These are phyloP conservation scores for Pseudomyrmex cubaensis DNA, from an alignment of 1,140 invertebrate species.

Conservation along the genomic window DNA sequence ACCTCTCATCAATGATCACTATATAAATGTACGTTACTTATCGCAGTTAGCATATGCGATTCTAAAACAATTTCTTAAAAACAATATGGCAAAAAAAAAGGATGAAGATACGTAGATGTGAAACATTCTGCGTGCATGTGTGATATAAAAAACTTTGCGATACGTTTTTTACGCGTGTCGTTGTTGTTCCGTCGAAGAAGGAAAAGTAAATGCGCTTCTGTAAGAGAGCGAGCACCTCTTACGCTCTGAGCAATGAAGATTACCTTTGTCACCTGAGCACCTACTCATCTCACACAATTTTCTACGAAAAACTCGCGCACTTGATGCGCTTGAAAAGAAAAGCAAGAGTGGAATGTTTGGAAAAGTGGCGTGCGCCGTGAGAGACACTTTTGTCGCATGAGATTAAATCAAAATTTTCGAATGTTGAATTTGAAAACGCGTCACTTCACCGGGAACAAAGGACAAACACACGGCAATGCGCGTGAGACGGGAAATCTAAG, in stretches of 20 bases:
- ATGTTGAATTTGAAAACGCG: slow-evolving; percentile 1
- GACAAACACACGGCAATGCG: not conserved
- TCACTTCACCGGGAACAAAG: not conserved
- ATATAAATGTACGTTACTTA: not conserved
- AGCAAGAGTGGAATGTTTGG: slow-evolving; percentile 42
- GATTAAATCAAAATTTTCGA: not conserved
- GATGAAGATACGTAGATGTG: not conserved
- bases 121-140: not conserved
- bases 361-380: slow-evolving; percentile 15
- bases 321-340: not conserved
- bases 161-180: not conserved
- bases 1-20: not conserved
- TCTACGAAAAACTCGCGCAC: not conserved
- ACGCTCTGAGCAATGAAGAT: not conserved
- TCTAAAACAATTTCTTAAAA: not conserved
- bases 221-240: not conserved
- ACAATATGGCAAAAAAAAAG: not conserved
- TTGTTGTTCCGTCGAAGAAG: not conserved
- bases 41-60: not conserved
- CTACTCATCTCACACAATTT: not conserved
- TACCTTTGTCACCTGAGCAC: slow-evolving; percentile 27
- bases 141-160: slow-evolving; percentile 19
- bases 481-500: not conserved
- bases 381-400: not conserved
- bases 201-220: slow-evolving; percentile 37